A percentile compares a stretch with the other conserved stretches of the same genome.
Conservation (phyloP, 2,113 vertebrate genomes). For the Xiphophorus couchianus region DNA sequence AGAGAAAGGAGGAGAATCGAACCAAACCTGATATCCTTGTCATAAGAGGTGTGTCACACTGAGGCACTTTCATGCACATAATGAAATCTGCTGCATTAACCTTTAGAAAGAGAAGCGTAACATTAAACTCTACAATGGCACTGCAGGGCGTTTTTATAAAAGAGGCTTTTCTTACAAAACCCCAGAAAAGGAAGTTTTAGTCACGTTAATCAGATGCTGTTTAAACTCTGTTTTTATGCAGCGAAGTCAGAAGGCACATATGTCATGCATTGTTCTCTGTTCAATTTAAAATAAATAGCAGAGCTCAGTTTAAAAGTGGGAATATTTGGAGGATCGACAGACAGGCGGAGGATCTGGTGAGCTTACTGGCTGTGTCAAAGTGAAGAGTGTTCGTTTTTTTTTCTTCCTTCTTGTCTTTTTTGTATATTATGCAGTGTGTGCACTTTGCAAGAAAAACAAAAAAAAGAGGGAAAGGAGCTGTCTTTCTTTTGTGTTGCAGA, state of each 20-base stretch:
- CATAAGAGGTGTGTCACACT: conserved; percentile 42
- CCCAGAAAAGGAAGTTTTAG: conserved; percentile 38
- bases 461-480: conserved; percentile 14
- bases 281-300: conserved; percentile 39
- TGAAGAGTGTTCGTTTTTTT: conserved; percentile 8
- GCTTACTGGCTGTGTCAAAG: conserved; percentile 28
- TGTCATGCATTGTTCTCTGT: conserved; percentile 36
- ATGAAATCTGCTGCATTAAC: conserved; percentile 59
- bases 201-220: conserved; percentile 21
- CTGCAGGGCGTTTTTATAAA: conserved; percentile 40
- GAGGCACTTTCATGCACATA: conserved; percentile 57
- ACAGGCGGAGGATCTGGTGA: conserved; percentile 6
- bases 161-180: conserved; percentile 42
- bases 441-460: conserved; percentile 23
- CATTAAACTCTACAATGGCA: conserved; percentile 44
- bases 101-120: conserved; percentile 55
- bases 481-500: conserved; percentile 37
- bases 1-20: conserved; percentile 22
- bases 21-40: conserved; percentile 47
- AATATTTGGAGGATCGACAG: conserved; percentile 16
- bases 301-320: conserved; percentile 44
- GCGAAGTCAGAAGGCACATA: conserved; percentile 11
- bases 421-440: conserved; percentile 16
- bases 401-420: conserved; percentile 1
- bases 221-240: conserved; percentile 5